Conservation (phyloP, 35 echinoderm and acorn worm genomes). For the Nesometra sesokonis region DNA sequence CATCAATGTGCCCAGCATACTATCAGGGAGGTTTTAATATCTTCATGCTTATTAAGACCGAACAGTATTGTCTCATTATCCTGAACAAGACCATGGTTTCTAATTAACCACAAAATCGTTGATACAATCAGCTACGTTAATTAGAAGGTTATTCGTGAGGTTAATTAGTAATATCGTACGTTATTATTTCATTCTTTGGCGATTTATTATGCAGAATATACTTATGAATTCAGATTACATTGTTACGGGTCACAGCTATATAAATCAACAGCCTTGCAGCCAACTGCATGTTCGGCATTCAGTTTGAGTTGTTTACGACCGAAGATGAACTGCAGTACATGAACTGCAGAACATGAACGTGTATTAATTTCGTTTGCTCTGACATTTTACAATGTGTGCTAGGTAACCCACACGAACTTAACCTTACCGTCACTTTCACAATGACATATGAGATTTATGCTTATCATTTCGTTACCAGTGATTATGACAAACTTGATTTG, state of each 20-base stretch:
- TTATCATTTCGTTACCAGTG: no score
- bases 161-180: not conserved
- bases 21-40: no score
- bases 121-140: not conserved
- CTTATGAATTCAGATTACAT: not conserved
- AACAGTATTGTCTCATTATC: no score
- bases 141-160: not conserved
- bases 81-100: no score
- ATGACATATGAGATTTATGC: no score
- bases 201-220: not conserved
- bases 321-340: not conserved
- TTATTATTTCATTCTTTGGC: not conserved
- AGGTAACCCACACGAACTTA: no score
- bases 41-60: no score
- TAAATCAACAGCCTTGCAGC: not conserved
- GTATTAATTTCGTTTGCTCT: not conserved
- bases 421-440: no score
- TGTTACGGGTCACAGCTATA: not conserved
- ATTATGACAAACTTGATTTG: no score
- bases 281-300: not conserved
- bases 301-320: not conserved
- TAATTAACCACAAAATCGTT: not conserved
- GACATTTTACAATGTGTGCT: not conserved
- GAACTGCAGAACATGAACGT: not conserved
- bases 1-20: no score